Evolutionary conservation across 2,888 invertebrate genomes (phyloP).

Genomic region (Rhopalosiphum nymphaeae): DNA sequence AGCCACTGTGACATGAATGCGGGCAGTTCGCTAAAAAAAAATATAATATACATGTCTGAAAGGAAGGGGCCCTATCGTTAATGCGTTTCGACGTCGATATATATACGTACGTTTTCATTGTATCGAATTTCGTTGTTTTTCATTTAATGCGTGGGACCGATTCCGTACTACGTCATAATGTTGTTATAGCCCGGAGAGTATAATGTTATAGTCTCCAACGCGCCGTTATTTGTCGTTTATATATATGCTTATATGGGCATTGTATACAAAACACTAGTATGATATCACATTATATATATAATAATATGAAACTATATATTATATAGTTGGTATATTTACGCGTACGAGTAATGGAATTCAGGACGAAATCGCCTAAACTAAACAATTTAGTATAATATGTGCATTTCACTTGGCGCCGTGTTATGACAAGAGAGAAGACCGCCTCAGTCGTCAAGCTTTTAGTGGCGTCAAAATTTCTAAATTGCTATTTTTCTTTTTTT

Average conservation of each 20-base stretch:
- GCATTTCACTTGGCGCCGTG: not conserved
- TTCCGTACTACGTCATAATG: not conserved
- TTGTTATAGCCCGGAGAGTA: not conserved
- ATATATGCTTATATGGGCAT: not conserved
- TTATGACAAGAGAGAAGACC: not conserved
- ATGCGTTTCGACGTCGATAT: slow-evolving; percentile 40
- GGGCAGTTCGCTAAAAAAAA: slow-evolving; percentile 31
- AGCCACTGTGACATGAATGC: slow-evolving; percentile 14
- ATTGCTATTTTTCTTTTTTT: not conserved
- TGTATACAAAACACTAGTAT: not conserved
- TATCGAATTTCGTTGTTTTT: slow-evolving; percentile 54
- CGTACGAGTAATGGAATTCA: not conserved
- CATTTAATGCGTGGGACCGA: slow-evolving; percentile 20
- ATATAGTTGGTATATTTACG: not conserved
- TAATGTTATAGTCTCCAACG: not conserved
- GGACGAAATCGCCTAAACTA: not conserved
- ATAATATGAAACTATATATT: not conserved
- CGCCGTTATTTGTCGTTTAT: not conserved
- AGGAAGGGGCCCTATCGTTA: slow-evolving; percentile 15
- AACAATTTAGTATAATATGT: not conserved
- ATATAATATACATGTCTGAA: not conserved
- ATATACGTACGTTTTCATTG: slow-evolving; percentile 34
- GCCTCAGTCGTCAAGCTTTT: not conserved
- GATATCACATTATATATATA: not conserved
- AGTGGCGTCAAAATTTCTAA: not conserved